Conservation (phyloP, 2,888 invertebrate genomes). For the Luperina testacea region DNA sequence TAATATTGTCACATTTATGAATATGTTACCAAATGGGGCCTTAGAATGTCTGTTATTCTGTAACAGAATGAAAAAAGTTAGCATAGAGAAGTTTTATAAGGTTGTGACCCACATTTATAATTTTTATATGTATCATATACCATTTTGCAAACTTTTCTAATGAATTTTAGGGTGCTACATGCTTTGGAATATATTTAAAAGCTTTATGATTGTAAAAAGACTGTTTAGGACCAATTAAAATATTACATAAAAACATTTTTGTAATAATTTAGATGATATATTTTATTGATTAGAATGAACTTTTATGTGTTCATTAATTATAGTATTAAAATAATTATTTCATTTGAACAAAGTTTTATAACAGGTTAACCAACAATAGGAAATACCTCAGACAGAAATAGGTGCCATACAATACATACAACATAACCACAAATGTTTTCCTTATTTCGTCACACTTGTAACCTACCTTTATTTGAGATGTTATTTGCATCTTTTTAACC, state of each 20-base stretch:
- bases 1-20: slow-evolving; percentile 11
- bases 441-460: slow-evolving; percentile 26
- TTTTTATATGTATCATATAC: slow-evolving; percentile 31
- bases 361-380: slow-evolving; percentile 26
- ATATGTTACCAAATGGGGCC: slow-evolving; percentile 29
- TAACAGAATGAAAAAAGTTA: slow-evolving; percentile 19
- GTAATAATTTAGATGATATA: slow-evolving; percentile 51
- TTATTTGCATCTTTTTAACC: slow-evolving; percentile 2
- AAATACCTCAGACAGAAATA: slow-evolving; percentile 57
- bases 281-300: slow-evolving; percentile 43
- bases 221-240: slow-evolving; percentile 69
- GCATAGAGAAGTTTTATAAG: slow-evolving; percentile 30
- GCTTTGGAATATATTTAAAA: slow-evolving; percentile 32
- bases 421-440: slow-evolving; percentile 40
- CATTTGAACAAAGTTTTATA: slow-evolving; percentile 15
- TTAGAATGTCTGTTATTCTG: slow-evolving; percentile 44
- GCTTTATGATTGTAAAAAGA: slow-evolving; percentile 59
- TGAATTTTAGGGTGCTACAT: slow-evolving; percentile 48
- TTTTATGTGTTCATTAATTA: slow-evolving; percentile 52
- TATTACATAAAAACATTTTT: slow-evolving; percentile 41
- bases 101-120: slow-evolving; percentile 59
- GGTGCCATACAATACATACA: slow-evolving; percentile 61
- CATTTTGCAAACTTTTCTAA: slow-evolving; percentile 24
- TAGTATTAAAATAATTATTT: slow-evolving; percentile 33
- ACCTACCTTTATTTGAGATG: slow-evolving; percentile 7